Percentiles rank a stretch among this genome's conserved stretches.
These are phyloP conservation scores for Philypnodon macrostomus DNA, from an alignment of 2,797 vertebrate species.

Conservation along the genomic window DNA sequence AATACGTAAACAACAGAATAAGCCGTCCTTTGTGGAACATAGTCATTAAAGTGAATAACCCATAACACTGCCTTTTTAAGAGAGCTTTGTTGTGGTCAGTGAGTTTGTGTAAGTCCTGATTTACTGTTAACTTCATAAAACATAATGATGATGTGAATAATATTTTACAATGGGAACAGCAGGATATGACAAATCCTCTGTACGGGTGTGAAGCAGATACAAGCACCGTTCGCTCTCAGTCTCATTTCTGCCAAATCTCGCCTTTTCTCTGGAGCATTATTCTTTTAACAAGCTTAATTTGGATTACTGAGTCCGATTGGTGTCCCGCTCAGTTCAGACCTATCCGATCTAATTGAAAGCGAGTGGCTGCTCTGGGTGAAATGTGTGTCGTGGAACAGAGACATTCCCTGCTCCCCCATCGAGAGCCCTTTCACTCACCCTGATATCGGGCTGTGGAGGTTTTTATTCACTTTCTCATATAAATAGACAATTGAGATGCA, in stretches of 20 bases:
- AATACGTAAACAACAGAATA: too few species aligned
- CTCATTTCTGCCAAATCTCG: conserved; percentile 42
- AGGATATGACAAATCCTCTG: conserved; percentile 44
- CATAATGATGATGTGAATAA: conserved; percentile 16
- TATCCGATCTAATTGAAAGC: conserved; percentile 50
- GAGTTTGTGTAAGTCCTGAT: not conserved
- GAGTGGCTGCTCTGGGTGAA: conserved; percentile 47
- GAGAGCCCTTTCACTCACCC: conserved; percentile 33
- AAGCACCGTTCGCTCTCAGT: conserved; percentile 26
- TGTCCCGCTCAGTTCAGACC: conserved; percentile 50
- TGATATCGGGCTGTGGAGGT: conserved; percentile 22
- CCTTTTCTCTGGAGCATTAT: conserved; percentile 51
- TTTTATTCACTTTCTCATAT: conserved; percentile 38
- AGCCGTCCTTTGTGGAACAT: not conserved
- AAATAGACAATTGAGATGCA: too few species aligned
- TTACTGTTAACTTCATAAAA: conserved; percentile 2
- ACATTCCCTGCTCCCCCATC: conserved; percentile 45
- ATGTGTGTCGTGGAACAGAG: conserved; percentile 39
- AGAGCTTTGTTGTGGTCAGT: not conserved
- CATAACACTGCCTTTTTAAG: not conserved
- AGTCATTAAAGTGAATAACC: conserved; percentile 1
- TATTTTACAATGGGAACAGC: conserved; percentile 42
- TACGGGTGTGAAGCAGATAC: conserved; percentile 18
- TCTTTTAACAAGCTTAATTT: conserved; percentile 68
- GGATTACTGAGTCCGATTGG: conserved; percentile 48